Base-by-base conservation (phyloP, 2,888 invertebrate species). In the Eristalinus sepulchralis region DNA sequence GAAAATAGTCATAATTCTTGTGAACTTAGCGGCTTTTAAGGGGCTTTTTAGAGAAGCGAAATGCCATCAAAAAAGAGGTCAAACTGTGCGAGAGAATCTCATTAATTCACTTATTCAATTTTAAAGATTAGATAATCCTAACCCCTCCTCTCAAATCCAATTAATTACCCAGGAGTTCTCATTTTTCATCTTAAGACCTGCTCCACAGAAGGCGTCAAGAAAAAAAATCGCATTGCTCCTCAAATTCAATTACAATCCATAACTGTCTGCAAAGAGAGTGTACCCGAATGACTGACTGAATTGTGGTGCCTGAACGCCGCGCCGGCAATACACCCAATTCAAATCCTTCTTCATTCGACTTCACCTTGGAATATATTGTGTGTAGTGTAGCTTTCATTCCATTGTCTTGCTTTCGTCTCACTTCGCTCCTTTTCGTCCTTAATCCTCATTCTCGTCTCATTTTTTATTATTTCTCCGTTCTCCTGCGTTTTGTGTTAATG, bases 401-500 rank as follows among this genome's bases (percentile, higher is more conserved):
- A 47, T 47, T 47, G 47, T 47, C 47, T 47, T 47, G 17, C 17
- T 47, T 47, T 17, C 47, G 47, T 47, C 17, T 47, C 47, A 17
- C 47, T 20, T 17, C 8, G 17, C 17, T 47, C 5, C 17, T 47
- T 47, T 17, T 47, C 47, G 47, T 17, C 47, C 47, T 47, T 47
- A 47, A 47, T 47, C 47, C 47, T 27, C 5, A 1, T 17, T 47
- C 47, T 47, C 39, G 39, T 36, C 11, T 36, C 13, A 36, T 27
- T 39, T 70, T 67, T 13, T 22, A 5, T 13, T 57, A 22, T 27
- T 13, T 10, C 22, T 27, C 10, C 27, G 17, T 59, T 9, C 36
- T 10, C 55, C 17, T 66, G 75, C 77, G 57, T 82, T 70, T 79
- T 78, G 64, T 83, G 70, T 86, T 86, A 83, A 86, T 86, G 86